A percentile compares a stretch with the other conserved stretches of the same genome.
These are phyloP conservation scores for Pantelozetes paolii DNA, from an alignment of 2,888 invertebrate genomes.

Conservation along the genomic window DNA sequence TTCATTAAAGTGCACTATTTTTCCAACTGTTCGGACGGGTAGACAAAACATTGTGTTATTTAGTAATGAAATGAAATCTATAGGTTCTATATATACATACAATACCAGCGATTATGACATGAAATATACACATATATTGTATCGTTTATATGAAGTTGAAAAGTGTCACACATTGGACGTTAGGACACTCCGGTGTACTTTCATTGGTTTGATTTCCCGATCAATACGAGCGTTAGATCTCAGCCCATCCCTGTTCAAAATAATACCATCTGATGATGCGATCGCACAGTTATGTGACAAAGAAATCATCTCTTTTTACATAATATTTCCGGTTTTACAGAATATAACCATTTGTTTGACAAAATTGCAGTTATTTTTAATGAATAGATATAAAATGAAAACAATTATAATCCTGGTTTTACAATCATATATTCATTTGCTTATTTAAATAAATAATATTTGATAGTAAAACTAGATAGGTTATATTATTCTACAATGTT, in stretches of 20 bases:
- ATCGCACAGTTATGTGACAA: background rate
- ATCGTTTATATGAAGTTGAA: background rate
- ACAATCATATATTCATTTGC: no score
- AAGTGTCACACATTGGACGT: constrained; percentile 31
- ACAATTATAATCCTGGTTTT: no score
- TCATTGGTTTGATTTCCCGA: background rate
- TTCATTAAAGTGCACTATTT: no score
- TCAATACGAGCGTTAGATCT: background rate
- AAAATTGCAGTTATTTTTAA: no score
- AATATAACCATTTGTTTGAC: background rate
- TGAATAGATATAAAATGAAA: no score
- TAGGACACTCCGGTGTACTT: constrained; percentile 11
- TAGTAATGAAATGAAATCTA: background rate
- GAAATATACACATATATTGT: background rate
- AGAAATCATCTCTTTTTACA: background rate
- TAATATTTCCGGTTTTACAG: constrained; percentile 16
- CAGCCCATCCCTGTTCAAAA: constrained; percentile 17
- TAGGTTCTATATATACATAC: constrained; percentile 24
- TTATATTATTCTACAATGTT: no score
- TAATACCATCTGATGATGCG: background rate
- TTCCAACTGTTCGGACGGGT: background rate
- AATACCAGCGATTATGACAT: constrained; percentile 18
- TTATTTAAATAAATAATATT: no score
- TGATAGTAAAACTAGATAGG: no score
- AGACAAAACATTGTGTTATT: background rate